Base-by-base conservation (phyloP, 2,113 vertebrate genomes). In the Rhipidura dahli region DNA sequence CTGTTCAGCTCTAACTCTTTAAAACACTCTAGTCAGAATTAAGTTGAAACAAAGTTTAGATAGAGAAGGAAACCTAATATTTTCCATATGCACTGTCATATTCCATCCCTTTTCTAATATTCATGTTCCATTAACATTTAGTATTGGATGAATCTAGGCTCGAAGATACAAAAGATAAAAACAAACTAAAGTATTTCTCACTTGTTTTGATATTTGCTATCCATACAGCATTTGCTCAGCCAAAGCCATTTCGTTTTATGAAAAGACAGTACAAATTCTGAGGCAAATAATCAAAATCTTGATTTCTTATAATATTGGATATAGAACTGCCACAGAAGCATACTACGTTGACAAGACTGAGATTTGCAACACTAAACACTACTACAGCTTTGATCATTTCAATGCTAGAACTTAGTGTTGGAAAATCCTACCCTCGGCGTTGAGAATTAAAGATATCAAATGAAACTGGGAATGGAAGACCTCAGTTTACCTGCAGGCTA, bases 41-140 rank as follows among this genome's bases (percentile, higher is more conserved):
- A 84, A 93, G 76, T 86, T 88, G 78, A 95, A 97, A 95, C 44
- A 90, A 90, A 96, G 14, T 91, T 95, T 57, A 22, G 9, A 95
- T 81, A 90, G 91, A 96, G 91, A 94, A 95, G 94, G 89, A 97
- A 96, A 92, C 97, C 98, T 97, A 97, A 97, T 98, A 98, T 98
- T 98, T 98, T 98, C 98, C 98, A 98, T 98, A 98, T 98, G 98
- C 98, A 96, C 98, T 98, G 98, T 97, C 98, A 98, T 98, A 97
- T 96, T 98, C 97, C 98, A 98, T 98, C 96, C 90, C 95, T 97
- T 97, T 97, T 97, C 97, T 98, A 97, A 97, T 98, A 97, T 93
- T 97, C 98, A 98, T 97, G 83, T 98, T 95, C 97, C 97, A 98
- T 98, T 97, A 97, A 97, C 97, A 98, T 97, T 97, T 95, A 96